phyloP scores from a whole-genome alignment of 2,113 vertebrate species.

The Oryzias javanicus region DNA sequence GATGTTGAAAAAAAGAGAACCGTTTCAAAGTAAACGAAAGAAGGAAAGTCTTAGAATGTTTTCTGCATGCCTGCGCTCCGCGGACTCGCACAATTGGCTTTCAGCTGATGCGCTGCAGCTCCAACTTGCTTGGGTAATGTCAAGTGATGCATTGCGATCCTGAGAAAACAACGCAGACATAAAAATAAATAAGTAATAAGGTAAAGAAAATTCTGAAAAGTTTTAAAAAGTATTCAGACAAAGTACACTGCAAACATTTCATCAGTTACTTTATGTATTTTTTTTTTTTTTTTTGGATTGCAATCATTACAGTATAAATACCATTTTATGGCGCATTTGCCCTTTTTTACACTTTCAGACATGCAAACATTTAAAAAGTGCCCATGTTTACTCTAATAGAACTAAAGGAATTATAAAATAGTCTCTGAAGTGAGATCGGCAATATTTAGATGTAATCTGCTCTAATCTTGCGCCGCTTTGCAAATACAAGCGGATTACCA shows the following conservation, averaged over 20 bases:
- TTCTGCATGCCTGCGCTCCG: too few species aligned
- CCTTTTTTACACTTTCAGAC: too few species aligned
- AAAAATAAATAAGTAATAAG: constrained; percentile 76
- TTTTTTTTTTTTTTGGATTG: constrained; percentile 19
- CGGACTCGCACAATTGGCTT: constrained; percentile 92
- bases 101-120: constrained; percentile 91
- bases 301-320: not conserved
- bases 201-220: constrained; percentile 73
- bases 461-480: too few species aligned
- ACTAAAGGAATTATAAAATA: too few species aligned
- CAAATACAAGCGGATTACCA: not conserved
- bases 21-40: constrained; percentile 96
- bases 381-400: too few species aligned
- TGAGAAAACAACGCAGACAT: constrained; percentile 82
- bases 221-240: constrained; percentile 71
- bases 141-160: constrained; percentile 85
- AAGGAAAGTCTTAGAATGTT: constrained; percentile 93
- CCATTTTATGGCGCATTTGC: too few species aligned
- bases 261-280: constrained; percentile 3
- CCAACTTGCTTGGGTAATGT: constrained; percentile 89
- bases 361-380: too few species aligned
- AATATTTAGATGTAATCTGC: too few species aligned
- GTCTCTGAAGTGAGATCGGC: too few species aligned
- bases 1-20: constrained; percentile 83
- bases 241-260: constrained; percentile 23